These are phyloP conservation scores for Ostrea edulis DNA, from an alignment of 1,140 invertebrate species.

Conservation along the genomic window DNA sequence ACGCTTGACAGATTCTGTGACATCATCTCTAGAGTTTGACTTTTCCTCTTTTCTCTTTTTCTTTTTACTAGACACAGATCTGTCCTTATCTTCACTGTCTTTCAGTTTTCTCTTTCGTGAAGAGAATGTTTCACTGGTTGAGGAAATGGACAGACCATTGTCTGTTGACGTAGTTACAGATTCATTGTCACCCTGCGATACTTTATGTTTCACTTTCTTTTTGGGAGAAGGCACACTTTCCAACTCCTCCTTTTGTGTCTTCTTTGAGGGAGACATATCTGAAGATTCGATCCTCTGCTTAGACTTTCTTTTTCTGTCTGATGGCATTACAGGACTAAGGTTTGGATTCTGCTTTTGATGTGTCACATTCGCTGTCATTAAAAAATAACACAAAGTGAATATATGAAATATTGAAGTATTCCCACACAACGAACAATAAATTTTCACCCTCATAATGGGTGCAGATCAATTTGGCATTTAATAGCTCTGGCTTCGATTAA, in stretches of 20 bases:
- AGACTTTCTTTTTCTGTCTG: conserved; percentile 6
- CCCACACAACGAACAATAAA: too few relatives aligned
- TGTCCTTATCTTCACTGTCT: not conserved
- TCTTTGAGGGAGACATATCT: conserved; percentile 5
- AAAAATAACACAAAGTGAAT: too few relatives aligned
- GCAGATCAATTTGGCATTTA: too few relatives aligned
- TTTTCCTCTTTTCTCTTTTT: not conserved
- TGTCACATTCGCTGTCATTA: too few relatives aligned
- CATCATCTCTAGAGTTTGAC: not conserved
- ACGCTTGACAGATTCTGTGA: not conserved
- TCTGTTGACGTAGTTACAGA: not conserved
- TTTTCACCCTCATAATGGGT: too few relatives aligned
- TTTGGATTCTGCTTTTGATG: too few relatives aligned
- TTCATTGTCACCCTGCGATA: not conserved
- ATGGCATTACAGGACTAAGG: not conserved
- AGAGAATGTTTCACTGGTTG: not conserved
- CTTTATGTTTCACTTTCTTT: not conserved
- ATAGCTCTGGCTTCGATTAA: too few relatives aligned
- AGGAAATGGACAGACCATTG: not conserved
- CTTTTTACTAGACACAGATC: not conserved
- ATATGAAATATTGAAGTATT: too few relatives aligned
- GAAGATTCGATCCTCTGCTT: not conserved
- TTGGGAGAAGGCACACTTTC: not conserved
- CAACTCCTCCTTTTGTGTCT: not conserved
- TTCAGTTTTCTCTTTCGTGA: not conserved